Conservation (phyloP, 1,140 invertebrate species). For the Steinernema khuongi region DNA sequence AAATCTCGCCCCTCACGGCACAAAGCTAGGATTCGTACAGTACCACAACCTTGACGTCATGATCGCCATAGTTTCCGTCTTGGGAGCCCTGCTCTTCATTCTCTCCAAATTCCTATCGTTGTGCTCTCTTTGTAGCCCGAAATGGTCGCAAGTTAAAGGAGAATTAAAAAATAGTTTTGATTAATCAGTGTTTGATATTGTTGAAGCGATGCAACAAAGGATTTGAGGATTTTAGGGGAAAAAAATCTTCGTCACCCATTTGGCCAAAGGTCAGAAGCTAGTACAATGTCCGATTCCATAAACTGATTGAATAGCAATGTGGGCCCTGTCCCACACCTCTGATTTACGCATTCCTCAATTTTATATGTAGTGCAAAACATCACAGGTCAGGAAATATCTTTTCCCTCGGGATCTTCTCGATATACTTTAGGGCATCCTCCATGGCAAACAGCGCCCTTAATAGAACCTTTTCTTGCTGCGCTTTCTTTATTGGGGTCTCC, state of each 20-base stretch:
- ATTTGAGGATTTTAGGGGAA: too few species aligned
- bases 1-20: slow-evolving; percentile 15
- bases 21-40: background rate
- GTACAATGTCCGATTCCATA: too few species aligned
- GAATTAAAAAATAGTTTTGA: too few species aligned
- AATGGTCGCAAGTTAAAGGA: background rate
- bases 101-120: background rate
- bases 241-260: too few species aligned
- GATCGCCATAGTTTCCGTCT: background rate
- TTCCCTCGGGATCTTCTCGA: background rate
- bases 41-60: slow-evolving; percentile 19
- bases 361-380: too few species aligned
- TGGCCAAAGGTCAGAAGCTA: too few species aligned
- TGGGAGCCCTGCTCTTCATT: background rate
- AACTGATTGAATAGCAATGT: too few species aligned
- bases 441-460: background rate
- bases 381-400: background rate
- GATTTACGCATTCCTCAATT: too few species aligned
- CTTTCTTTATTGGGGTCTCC: background rate
- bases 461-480: background rate
- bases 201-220: too few species aligned
- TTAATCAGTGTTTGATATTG: too few species aligned
- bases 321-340: too few species aligned
- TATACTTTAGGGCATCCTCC: background rate
- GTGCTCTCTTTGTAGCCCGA: background rate